Percentiles rank a stretch among this genome's conserved stretches.
Evolutionary conservation across 2,797 vertebrate species (phyloP).

Genomic region (Amblyraja radiata): DNA sequence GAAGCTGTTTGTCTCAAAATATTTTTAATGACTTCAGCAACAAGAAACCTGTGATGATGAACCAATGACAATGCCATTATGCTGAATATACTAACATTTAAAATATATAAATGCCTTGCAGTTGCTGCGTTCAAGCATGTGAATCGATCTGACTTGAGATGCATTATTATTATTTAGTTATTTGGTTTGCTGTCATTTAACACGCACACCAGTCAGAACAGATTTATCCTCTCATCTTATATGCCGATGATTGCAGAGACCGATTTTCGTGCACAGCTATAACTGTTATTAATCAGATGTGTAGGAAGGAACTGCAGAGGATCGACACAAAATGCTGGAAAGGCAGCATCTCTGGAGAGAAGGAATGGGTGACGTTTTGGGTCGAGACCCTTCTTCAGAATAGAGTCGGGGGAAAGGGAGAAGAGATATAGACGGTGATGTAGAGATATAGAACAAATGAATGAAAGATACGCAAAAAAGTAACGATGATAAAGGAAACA

Average conservation of each 20-base stretch:
- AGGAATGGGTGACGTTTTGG: too few relatives aligned
- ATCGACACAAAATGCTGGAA: too few relatives aligned
- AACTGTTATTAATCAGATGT: not conserved
- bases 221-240: constrained; percentile 21
- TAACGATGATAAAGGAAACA: too few relatives aligned
- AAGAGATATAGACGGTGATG: too few relatives aligned
- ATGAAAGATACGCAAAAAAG: too few relatives aligned
- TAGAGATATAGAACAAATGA: too few relatives aligned
- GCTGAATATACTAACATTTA: not conserved
- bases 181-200: not conserved
- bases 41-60: not conserved
- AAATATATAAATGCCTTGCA: not conserved
- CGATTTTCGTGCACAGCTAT: not conserved
- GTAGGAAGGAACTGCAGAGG: too few relatives aligned
- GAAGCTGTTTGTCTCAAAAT: not conserved
- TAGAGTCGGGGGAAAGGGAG: too few relatives aligned
- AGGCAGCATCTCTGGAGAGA: too few relatives aligned
- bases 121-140: not conserved
- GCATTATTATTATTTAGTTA: not conserved
- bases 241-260: not conserved
- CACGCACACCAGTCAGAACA: not conserved
- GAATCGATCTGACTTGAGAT: not conserved
- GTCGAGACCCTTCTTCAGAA: too few relatives aligned
- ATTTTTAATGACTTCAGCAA: not conserved
- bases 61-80: not conserved